Conservation (phyloP, 2,888 invertebrate genomes). For the Chymomyza amoena region DNA sequence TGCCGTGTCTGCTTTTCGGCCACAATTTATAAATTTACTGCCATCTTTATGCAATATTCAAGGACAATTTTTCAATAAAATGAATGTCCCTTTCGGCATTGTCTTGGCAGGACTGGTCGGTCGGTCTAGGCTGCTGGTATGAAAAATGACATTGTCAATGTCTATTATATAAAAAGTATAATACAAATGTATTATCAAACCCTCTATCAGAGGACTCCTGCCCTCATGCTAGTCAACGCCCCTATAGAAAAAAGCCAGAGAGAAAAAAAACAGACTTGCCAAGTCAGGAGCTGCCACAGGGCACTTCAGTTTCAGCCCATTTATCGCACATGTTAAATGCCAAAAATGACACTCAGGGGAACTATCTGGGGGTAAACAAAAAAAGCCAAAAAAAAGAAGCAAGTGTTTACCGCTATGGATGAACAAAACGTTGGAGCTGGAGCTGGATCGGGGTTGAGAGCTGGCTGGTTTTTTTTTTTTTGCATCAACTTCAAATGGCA, state of each 20-base stretch:
- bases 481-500: neutral
- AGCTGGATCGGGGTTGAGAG: neutral
- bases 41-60: neutral
- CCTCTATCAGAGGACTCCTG: constrained; percentile 6
- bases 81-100: neutral
- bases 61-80: neutral
- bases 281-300: constrained; percentile 28
- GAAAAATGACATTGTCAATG: constrained; percentile 64
- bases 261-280: neutral
- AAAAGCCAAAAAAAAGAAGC: neutral
- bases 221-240: neutral
- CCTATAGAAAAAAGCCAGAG: neutral
- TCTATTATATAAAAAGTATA: constrained; percentile 52
- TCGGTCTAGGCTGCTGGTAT: constrained; percentile 20
- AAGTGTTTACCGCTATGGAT: neutral
- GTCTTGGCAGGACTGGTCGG: neutral
- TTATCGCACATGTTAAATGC: constrained; percentile 69
- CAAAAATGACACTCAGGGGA: constrained; percentile 61
- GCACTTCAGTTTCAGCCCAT: constrained; percentile 53
- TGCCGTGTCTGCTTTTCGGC: no score
- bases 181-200: constrained; percentile 56
- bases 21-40: neutral
- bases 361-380: constrained; percentile 40
- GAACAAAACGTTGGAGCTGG: constrained; percentile 14
- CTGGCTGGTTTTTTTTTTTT: no score